Conservation (phyloP, 2,888 invertebrate genomes). For the Altica lythri region DNA sequence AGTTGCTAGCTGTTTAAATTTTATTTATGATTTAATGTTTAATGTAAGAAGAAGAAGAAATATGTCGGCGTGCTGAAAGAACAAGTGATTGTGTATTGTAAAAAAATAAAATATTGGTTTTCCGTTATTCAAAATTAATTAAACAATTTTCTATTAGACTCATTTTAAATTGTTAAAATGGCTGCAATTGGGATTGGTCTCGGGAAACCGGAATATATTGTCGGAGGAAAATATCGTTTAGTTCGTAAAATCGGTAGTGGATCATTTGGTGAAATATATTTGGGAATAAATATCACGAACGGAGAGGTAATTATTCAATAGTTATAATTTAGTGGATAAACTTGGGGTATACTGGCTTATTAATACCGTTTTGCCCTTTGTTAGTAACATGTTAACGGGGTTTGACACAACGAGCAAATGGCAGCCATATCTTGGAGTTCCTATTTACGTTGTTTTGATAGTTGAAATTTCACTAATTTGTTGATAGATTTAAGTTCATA, state of each 20-base stretch:
- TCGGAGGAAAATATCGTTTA: slow-evolving; percentile 92
- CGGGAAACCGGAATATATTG: slow-evolving; percentile 74
- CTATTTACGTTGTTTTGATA: slow-evolving; percentile 37
- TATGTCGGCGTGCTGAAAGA: slow-evolving; percentile 64
- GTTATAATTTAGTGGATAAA: slow-evolving; percentile 1
- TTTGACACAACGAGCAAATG: slow-evolving; percentile 44
- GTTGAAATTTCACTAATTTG: slow-evolving; percentile 15
- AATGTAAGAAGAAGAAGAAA: no score
- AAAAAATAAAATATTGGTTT: slow-evolving; percentile 54
- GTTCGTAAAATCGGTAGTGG: slow-evolving; percentile 98
- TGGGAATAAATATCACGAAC: slow-evolving; percentile 89
- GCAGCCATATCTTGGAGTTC: slow-evolving; percentile 45
- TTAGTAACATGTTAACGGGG: slow-evolving; percentile 35
- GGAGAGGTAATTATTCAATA: slow-evolving; percentile 73
- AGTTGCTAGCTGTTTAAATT: no score
- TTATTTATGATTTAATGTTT: no score
- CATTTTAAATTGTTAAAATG: slow-evolving; percentile 54
- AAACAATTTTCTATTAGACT: slow-evolving; percentile 51
- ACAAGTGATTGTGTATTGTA: slow-evolving; percentile 58
- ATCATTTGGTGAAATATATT: slow-evolving; percentile 98
- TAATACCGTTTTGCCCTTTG: slow-evolving; percentile 30
- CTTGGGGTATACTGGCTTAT: not conserved
- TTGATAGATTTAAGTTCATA: no score
- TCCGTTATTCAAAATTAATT: slow-evolving; percentile 55
- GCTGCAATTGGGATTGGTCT: slow-evolving; percentile 44